Evolutionary conservation across 2,113 vertebrate genomes (phyloP), one percentile per base, ranked within the genome.

Genomic region (Isurus oxyrinchus): DNA sequence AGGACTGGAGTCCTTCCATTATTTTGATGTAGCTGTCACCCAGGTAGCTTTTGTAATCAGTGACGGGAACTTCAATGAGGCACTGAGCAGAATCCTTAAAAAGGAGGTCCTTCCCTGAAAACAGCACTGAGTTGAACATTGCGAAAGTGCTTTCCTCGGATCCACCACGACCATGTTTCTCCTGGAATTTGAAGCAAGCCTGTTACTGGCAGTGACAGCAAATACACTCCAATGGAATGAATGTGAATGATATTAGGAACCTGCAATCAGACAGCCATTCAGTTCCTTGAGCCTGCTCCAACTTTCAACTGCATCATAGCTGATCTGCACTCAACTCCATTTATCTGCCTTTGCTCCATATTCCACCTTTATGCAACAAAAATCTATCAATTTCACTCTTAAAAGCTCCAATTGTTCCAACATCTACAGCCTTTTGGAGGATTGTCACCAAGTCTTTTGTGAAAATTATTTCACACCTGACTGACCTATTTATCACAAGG

Each of bases 1-100:
- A 94, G 21, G 35, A 3, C 96, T 97, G 97, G 96, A 98, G 97
- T 3, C 96, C 96, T 0, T 14, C n/a, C 90, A 98, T 97, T 96
- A 97, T 96, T 0, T 0, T 0, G 53, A 97, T 96, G 95, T 98
- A 98, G 0, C 95, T 0, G 0, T 0, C 0, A 93, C 97, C 97
- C 96, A 98, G 97, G 97, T 98, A 98, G 3, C 96, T 25, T 0
- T 95, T 31, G 91, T 69, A 97, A n/a, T 44, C 59, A 19, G 23
- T 53, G 69, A 35, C 96, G 19, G 13, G 0, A 95, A 97, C 16
- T 59, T 97, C 97, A 96, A 98, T 97, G 53, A 98, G 97, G 96
- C 98, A 98, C 96, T 98, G 97, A 3, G 98, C 98, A 94, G 97
- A 97, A 97, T 98, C 98, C 76, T 98, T 98, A 97, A 98, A 98